These are phyloP conservation scores for Ceratina calcarata DNA, from an alignment of 1,140 invertebrate genomes.

Conservation along the genomic window DNA sequence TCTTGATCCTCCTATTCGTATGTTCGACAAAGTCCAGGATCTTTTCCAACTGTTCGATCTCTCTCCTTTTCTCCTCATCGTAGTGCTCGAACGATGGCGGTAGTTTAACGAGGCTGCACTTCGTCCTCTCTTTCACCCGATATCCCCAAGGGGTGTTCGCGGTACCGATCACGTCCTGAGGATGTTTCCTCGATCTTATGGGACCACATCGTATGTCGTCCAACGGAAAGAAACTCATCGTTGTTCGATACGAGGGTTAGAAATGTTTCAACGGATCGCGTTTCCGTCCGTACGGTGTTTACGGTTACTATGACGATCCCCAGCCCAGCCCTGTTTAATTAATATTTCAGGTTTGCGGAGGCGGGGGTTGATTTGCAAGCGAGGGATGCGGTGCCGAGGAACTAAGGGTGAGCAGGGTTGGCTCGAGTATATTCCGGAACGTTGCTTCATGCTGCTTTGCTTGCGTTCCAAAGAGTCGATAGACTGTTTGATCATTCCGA, in stretches of 20 bases:
- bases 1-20: conserved; percentile 55
- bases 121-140: conserved; percentile 43
- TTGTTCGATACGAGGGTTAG: neutral
- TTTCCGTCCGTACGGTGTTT: conserved; percentile 3
- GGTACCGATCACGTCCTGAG: conserved; percentile 46
- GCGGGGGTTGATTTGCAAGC: conserved; percentile 7
- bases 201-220: conserved; percentile 30
- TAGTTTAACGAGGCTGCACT: conserved; percentile 13
- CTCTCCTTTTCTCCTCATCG: conserved; percentile 19
- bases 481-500: neutral
- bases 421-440: conserved; percentile 4
- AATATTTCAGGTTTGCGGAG: conserved; percentile 34
- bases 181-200: conserved; percentile 28
- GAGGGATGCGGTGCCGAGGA: neutral
- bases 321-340: conserved; percentile 33
- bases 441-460: too few species aligned
- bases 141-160: conserved; percentile 57
- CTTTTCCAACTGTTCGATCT: conserved; percentile 51
- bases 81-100: conserved; percentile 17
- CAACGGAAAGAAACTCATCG: conserved; percentile 55
- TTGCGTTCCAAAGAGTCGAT: neutral
- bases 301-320: conserved; percentile 55
- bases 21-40: conserved; percentile 53
- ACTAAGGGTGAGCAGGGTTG: neutral
- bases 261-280: neutral